phyloP scores from a whole-genome alignment of 1,140 invertebrate species.

The Melitaea cinxia region DNA sequence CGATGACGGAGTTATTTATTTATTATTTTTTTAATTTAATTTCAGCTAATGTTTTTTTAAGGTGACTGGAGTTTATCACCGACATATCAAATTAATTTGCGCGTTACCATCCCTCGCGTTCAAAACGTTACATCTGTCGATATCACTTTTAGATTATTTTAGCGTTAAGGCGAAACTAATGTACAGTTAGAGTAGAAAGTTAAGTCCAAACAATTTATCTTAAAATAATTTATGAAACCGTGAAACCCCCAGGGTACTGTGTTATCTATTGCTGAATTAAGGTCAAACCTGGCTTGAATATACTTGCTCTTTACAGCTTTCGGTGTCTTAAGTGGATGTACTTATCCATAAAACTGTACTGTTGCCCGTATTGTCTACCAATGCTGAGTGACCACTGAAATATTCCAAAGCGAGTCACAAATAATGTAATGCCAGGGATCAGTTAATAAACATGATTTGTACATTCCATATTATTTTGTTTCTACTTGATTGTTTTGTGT shows the following conservation, averaged over 20 bases:
- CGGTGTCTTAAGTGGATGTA: slow-evolving; percentile 77
- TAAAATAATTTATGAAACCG: slow-evolving; percentile 77
- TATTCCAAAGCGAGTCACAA: slow-evolving; percentile 71
- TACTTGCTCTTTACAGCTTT: slow-evolving; percentile 74
- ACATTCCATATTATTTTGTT: slow-evolving; percentile 86
- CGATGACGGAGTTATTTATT: slow-evolving; percentile 67
- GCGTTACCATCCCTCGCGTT: slow-evolving; percentile 57
- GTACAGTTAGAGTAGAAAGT: slow-evolving; percentile 83
- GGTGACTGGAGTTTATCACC: slow-evolving; percentile 65
- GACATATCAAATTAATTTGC: slow-evolving; percentile 73
- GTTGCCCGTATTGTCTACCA: slow-evolving; percentile 49
- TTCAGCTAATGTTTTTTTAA: slow-evolving; percentile 53
- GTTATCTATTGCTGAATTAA: slow-evolving; percentile 66
- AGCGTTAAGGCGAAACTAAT: slow-evolving; percentile 83
- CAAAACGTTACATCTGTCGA: slow-evolving; percentile 68
- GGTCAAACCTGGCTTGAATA: slow-evolving; percentile 70
- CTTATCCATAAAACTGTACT: slow-evolving; percentile 65
- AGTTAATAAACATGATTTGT: slow-evolving; percentile 85
- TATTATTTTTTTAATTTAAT: slow-evolving; percentile 61
- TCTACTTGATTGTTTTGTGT: slow-evolving; percentile 77
- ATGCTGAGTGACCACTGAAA: slow-evolving; percentile 56
- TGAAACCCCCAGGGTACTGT: slow-evolving; percentile 71
- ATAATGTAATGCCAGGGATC: slow-evolving; percentile 82
- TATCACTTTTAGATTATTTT: slow-evolving; percentile 82
- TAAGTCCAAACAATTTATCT: slow-evolving; percentile 80